Percentiles rank a stretch among this genome's conserved stretches.
These are phyloP conservation scores for Amia ocellicauda DNA, from an alignment of 2,113 vertebrate genomes.

Conservation along the genomic window DNA sequence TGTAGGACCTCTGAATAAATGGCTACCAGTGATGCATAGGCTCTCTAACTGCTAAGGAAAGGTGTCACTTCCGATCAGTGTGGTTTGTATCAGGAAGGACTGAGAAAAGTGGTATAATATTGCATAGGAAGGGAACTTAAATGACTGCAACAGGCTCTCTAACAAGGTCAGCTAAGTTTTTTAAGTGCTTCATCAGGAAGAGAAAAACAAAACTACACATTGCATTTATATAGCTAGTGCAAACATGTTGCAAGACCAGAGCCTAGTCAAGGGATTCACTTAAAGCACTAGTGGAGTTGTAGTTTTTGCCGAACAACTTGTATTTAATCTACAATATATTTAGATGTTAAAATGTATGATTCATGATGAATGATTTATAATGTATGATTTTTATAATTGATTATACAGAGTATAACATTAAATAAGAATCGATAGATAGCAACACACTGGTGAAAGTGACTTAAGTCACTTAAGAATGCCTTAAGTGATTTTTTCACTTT, in stretches of 20 bases:
- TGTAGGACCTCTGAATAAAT: conserved; percentile 6
- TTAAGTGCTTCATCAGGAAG: not conserved
- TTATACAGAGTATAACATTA: too few species aligned
- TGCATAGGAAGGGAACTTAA: not conserved
- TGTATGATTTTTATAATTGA: too few species aligned
- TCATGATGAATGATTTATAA: too few species aligned
- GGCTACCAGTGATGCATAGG: conserved; percentile 51
- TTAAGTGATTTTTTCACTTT: too few species aligned
- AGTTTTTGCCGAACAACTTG: too few species aligned
- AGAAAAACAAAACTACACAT: not conserved
- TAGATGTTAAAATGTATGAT: too few species aligned
- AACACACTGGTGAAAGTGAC: too few species aligned
- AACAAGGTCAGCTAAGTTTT: conserved; percentile 11
- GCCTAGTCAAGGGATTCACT: too few species aligned
- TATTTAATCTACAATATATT: too few species aligned
- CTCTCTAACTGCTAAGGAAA: conserved; percentile 52
- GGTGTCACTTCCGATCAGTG: conserved; percentile 53
- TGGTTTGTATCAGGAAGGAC: not conserved
- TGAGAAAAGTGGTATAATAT: not conserved
- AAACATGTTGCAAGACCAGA: not conserved
- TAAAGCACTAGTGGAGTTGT: too few species aligned
- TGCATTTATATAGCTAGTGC: not conserved
- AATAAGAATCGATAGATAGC: too few species aligned
- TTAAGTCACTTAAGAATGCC: too few species aligned
- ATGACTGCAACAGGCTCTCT: conserved; percentile 3